Conservation (phyloP, 2,113 vertebrate species). For the Willisornis vidua region DNA sequence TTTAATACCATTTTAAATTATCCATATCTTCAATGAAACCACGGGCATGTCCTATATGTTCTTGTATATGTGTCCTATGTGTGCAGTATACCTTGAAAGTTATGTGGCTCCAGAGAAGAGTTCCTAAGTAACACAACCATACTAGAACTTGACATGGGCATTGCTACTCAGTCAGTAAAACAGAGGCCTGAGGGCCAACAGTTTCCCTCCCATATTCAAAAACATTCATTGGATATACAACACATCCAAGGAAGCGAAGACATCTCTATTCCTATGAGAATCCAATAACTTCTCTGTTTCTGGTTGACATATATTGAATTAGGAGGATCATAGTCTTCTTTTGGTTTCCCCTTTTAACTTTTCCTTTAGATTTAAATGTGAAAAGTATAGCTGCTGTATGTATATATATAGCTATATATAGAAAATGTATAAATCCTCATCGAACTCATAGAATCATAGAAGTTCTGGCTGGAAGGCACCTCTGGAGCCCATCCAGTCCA, state of each 20-base stretch:
- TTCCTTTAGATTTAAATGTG: background rate
- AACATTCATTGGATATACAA: rapidly evolving
- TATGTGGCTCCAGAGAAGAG: background rate
- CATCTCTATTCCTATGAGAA: background rate
- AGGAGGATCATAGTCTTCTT: background rate
- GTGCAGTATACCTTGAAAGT: background rate
- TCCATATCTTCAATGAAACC: background rate
- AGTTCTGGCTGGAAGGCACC: background rate
- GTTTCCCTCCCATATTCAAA: background rate
- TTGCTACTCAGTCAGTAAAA: background rate
- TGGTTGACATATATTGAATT: background rate
- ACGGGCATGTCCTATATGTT: background rate
- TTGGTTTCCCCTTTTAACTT: background rate
- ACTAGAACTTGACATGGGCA: background rate
- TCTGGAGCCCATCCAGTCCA: background rate
- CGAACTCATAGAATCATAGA: background rate
- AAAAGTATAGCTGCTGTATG: background rate
- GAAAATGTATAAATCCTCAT: background rate
- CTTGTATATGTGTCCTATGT: background rate
- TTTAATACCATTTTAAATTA: background rate
- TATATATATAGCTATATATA: background rate
- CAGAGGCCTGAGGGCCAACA: background rate
- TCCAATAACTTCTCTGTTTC: background rate
- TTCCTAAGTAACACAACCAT: rapidly evolving
- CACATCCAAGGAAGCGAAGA: background rate